Conservation (phyloP, 2,888 invertebrate genomes). For the Caenorhabditis auriculariae region DNA sequence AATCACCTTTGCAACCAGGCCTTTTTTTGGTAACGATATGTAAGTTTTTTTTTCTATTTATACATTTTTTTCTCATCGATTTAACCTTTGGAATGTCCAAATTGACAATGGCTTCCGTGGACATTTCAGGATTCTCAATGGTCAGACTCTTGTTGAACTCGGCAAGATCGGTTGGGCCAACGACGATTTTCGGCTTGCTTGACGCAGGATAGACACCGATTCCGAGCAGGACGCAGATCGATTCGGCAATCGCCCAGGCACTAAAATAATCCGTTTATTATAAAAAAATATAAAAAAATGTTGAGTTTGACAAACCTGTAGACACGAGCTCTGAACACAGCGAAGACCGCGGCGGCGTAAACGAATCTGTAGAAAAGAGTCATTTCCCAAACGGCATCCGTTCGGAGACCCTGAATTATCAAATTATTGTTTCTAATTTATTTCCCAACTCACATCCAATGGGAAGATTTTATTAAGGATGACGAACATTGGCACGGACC, state of each 20-base stretch:
- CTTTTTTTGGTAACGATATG: too few species aligned
- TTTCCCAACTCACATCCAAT: constrained; percentile 50
- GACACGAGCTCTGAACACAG: constrained; percentile 84
- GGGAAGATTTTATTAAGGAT: constrained; percentile 52
- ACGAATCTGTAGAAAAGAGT: constrained; percentile 78
- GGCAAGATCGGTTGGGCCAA: constrained; percentile 75
- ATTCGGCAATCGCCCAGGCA: constrained; percentile 83
- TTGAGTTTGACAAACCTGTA: constrained; percentile 71
- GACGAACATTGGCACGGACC: constrained; percentile 56
- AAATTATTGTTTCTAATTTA: too few species aligned
- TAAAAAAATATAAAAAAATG: background rate
- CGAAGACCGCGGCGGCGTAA: constrained; percentile 84
- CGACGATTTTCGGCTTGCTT: constrained; percentile 76
- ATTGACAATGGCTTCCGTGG: constrained; percentile 80
- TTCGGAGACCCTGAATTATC: constrained; percentile 80
- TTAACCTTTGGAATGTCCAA: constrained; percentile 76
- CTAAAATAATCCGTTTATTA: constrained; percentile 17
- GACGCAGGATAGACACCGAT: constrained; percentile 85
- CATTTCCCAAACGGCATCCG: constrained; percentile 75
- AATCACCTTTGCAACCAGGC: too few species aligned
- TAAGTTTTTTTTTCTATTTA: too few species aligned
- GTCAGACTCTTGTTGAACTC: constrained; percentile 23
- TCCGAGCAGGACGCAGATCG: constrained; percentile 86
- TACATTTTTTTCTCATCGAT: too few species aligned
- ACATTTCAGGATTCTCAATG: constrained; percentile 11